Conservation (phyloP, 2,888 invertebrate genomes). For the Drosophila algonquin region DNA sequence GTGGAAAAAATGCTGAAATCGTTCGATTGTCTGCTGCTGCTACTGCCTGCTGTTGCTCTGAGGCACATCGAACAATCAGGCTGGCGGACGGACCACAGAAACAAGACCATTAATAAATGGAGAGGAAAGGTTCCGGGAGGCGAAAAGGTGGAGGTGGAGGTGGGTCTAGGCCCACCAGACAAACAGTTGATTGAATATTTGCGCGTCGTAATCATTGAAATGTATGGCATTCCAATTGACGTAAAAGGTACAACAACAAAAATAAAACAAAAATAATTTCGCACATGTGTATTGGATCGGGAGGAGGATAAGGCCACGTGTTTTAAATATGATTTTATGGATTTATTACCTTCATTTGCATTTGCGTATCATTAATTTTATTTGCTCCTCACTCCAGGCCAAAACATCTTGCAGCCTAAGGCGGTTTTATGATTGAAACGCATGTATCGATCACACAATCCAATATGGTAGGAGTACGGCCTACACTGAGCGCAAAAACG, state of each 20-base stretch:
- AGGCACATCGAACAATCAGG: slow-evolving; percentile 29
- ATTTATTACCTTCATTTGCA: slow-evolving; percentile 42
- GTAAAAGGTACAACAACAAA: slow-evolving; percentile 34
- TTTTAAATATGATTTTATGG: slow-evolving; percentile 46
- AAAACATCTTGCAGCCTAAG: slow-evolving; percentile 3
- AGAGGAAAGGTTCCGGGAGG: slow-evolving; percentile 1
- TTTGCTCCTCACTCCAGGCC: slow-evolving; percentile 1
- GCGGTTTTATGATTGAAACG: slow-evolving; percentile 18
- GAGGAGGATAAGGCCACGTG: slow-evolving; percentile 37
- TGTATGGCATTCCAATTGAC: slow-evolving; percentile 49
- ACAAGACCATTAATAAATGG: slow-evolving; percentile 14
- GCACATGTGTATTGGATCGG: slow-evolving; percentile 12
- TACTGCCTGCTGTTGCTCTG: background rate
- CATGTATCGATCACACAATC: background rate
- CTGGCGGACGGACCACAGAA: slow-evolving; percentile 14
- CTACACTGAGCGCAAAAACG: background rate
- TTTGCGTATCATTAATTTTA: slow-evolving; percentile 49
- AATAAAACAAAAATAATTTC: background rate
- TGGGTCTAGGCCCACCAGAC: slow-evolving; percentile 8
- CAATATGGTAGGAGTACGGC: background rate
- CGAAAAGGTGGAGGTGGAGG: background rate
- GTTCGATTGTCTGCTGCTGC: slow-evolving; percentile 23
- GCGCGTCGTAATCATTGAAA: slow-evolving; percentile 46
- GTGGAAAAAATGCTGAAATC: slow-evolving; percentile 30
- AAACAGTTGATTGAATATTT: slow-evolving; percentile 55